Conservation (phyloP, 1,140 invertebrate species). For the Campoletis sonorensis region DNA sequence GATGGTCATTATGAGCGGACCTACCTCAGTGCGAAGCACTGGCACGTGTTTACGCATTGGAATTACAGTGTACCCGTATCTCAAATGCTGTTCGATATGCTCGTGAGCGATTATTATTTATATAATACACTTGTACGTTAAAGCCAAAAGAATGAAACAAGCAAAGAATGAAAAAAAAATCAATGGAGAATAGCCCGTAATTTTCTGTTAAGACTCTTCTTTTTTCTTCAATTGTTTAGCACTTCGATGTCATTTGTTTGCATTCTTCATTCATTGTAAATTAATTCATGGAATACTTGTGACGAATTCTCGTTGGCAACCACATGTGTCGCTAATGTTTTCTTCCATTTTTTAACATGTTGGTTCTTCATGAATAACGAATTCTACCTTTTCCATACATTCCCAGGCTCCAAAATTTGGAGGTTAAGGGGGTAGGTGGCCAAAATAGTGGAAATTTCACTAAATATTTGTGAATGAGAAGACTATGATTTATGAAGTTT, state of each 20-base stretch:
- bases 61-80: background rate
- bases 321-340: background rate
- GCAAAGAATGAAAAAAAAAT: background rate
- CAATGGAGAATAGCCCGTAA: background rate
- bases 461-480: too few relatives aligned
- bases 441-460: too few relatives aligned
- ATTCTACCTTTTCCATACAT: too few relatives aligned
- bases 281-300: background rate
- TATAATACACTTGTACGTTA: background rate
- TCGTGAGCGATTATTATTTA: slow-evolving; percentile 2
- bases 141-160: background rate
- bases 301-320: background rate
- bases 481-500: too few relatives aligned
- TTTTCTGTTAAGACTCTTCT: background rate
- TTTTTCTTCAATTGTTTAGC: background rate
- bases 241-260: background rate
- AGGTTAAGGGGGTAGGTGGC: too few relatives aligned
- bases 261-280: background rate
- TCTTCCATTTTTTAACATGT: background rate
- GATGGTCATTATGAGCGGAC: slow-evolving; percentile 25
- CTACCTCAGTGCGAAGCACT: background rate
- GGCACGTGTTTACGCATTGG: background rate
- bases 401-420: too few relatives aligned
- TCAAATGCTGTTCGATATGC: background rate
- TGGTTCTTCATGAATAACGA: too few relatives aligned